Percentiles rank a stretch among this genome's conserved stretches.
Conservation (phyloP, 2,113 vertebrate species). For the Fulica atra region DNA sequence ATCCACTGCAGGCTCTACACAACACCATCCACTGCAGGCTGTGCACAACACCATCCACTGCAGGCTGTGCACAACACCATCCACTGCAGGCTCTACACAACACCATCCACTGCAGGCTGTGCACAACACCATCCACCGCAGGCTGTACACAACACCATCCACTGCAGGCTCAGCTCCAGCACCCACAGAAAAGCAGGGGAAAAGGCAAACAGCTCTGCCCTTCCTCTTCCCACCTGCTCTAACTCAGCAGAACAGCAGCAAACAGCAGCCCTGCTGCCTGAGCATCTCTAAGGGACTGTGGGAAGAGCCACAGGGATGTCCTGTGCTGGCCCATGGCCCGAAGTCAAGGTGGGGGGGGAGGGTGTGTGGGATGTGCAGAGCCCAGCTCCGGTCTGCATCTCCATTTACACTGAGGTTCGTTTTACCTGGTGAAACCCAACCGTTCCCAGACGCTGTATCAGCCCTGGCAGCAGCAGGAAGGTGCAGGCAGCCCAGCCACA, state of each 20-base stretch:
- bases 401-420: not conserved
- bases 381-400: not conserved
- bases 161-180: fast-evolving
- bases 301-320: fast-evolving
- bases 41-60: fast-evolving
- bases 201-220: not conserved
- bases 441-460: fast-evolving
- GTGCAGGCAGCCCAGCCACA: not conserved
- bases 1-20: too few relatives aligned
- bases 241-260: not conserved
- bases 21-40: too few relatives aligned
- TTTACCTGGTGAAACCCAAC: not conserved
- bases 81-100: fast-evolving
- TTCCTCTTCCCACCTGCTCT: not conserved
- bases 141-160: fast-evolving
- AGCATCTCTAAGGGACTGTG: fast-evolving
- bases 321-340: fast-evolving
- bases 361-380: fast-evolving
- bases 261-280: not conserved
- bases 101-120: not conserved
- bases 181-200: fast-evolving
- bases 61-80: not conserved
- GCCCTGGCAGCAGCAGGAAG: not conserved
- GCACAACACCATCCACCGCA: too few relatives aligned
- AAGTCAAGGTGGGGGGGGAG: too few relatives aligned